A percentile compares a stretch with the other conserved stretches of the same genome.
phyloP scores from a whole-genome alignment of 1,140 invertebrate genomes.

The Anoplolepis gracilipes region DNA sequence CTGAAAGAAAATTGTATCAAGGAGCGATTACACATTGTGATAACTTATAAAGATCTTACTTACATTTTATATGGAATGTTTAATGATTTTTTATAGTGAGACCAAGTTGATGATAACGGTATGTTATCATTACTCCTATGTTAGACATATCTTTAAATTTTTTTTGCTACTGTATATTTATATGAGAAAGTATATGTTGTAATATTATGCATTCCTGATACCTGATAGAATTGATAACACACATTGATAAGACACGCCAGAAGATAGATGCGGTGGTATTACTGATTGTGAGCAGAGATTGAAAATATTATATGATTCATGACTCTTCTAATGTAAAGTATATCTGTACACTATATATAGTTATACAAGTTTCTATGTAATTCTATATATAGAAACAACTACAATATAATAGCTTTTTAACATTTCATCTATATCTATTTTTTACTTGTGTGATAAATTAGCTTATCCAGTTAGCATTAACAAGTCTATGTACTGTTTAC shows the following conservation, averaged over 20 bases:
- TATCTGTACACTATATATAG: neutral
- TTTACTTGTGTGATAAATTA: constrained; percentile 42
- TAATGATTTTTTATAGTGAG: neutral
- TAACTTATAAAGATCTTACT: neutral
- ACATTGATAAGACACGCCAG: neutral
- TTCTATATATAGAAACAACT: constrained; percentile 18
- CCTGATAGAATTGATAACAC: constrained; percentile 20
- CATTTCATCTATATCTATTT: constrained; percentile 45
- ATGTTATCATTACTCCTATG: neutral
- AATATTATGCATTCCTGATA: constrained; percentile 35
- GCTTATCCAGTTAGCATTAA: constrained; percentile 35
- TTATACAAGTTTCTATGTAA: constrained; percentile 6
- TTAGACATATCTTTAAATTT: neutral
- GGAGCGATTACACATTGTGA: neutral
- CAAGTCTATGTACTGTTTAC: constrained; percentile 29
- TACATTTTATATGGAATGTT: constrained; percentile 36
- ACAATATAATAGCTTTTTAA: constrained; percentile 39
- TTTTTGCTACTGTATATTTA: neutral
- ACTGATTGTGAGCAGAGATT: neutral
- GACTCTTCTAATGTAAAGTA: constrained; percentile 21
- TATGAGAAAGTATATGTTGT: neutral
- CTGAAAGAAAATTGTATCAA: neutral
- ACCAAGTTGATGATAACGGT: neutral
- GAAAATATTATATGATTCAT: constrained; percentile 9
- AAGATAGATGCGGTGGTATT: neutral